Conservation (phyloP, 2,113 vertebrate genomes). For the Riparia riparia region DNA sequence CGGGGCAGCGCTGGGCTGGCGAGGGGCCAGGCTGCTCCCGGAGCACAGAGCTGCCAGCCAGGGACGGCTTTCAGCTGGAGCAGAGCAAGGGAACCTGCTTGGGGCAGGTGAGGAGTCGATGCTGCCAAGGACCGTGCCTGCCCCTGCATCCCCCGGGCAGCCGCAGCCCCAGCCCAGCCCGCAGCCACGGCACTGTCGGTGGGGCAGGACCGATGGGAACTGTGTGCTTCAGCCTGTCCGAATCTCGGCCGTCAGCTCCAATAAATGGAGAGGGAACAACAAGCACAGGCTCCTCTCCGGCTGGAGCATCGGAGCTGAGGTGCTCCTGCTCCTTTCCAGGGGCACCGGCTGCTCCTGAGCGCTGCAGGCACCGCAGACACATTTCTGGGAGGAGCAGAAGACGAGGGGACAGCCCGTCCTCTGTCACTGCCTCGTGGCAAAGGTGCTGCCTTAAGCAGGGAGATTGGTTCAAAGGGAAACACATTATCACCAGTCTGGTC, state of each 20-base stretch:
- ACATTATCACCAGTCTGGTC: neutral
- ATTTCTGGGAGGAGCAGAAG: neutral
- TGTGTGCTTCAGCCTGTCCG: neutral
- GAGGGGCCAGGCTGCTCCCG: neutral
- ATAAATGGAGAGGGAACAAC: neutral
- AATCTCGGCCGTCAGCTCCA: fast-evolving
- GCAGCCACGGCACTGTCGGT: fast-evolving
- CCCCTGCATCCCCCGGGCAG: neutral
- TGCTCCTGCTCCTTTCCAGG: neutral
- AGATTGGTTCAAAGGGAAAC: neutral
- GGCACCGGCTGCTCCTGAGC: neutral
- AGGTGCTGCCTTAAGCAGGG: neutral
- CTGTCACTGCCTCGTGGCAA: neutral
- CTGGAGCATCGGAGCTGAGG: fast-evolving
- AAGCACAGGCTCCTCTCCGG: neutral
- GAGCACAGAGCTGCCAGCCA: neutral
- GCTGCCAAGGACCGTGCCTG: neutral
- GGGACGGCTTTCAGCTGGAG: neutral
- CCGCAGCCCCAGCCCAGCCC: neutral
- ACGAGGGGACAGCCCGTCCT: neutral
- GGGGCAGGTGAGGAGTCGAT: neutral
- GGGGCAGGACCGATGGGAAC: neutral
- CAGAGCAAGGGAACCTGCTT: fast-evolving
- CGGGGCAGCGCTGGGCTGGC: neutral
- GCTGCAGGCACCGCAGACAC: neutral